Conservation (phyloP, 2,113 vertebrate species). For the Danio rerio region DNA sequence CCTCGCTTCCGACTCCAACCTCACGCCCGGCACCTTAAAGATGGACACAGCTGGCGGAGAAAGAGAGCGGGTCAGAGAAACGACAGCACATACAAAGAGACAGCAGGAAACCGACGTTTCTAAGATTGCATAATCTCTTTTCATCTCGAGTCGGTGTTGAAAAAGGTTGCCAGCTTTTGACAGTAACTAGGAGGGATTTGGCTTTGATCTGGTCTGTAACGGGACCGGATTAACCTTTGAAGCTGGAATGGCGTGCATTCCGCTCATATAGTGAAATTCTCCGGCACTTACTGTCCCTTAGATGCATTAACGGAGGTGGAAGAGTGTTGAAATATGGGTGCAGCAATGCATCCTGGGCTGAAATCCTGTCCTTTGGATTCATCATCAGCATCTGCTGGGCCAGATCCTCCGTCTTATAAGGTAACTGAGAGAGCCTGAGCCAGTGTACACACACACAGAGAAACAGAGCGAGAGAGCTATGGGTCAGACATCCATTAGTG, state of each 20-base stretch:
- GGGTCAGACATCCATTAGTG: constrained; percentile 56
- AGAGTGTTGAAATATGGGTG: constrained; percentile 86
- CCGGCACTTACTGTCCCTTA: constrained; percentile 70
- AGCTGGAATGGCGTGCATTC: constrained; percentile 38
- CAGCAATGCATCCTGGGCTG: constrained; percentile 75
- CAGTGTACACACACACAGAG: constrained; percentile 54
- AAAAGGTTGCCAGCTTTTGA: constrained; percentile 34
- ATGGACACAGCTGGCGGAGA: constrained; percentile 80
- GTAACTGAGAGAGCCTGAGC: constrained; percentile 80
- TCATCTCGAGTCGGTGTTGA: constrained; percentile 21
- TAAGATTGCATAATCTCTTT: constrained; percentile 10
- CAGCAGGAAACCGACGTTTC: background rate
- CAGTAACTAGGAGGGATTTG: constrained; percentile 13
- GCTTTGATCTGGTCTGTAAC: constrained; percentile 31
- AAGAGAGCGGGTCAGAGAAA: constrained; percentile 9
- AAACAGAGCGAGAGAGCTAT: constrained; percentile 42
- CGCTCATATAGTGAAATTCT: constrained; percentile 19
- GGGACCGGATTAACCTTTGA: constrained; percentile 33
- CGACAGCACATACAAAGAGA: background rate
- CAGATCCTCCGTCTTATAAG: constrained; percentile 83
- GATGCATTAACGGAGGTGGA: constrained; percentile 81
- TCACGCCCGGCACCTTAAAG: constrained; percentile 85
- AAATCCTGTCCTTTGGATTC: constrained; percentile 77
- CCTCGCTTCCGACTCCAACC: constrained; percentile 83
- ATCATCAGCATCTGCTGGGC: constrained; percentile 81